A percentile compares a stretch with the other conserved stretches of the same genome.
phyloP scores from a whole-genome alignment of 2,113 vertebrate genomes.

The Mormyrus lacerda region DNA sequence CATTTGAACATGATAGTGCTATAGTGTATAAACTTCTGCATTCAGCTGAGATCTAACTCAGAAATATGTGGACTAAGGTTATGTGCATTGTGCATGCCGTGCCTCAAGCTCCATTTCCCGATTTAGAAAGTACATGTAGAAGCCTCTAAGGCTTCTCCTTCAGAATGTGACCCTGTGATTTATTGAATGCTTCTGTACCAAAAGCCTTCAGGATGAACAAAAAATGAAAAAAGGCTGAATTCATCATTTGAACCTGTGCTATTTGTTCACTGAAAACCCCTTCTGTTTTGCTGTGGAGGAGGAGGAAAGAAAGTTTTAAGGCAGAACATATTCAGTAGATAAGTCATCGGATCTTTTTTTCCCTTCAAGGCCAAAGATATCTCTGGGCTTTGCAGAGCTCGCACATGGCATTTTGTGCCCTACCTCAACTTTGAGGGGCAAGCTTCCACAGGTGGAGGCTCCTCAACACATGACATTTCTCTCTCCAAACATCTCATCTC shows the following conservation, averaged over 20 bases:
- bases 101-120: background rate
- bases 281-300: background rate
- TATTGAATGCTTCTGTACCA: background rate
- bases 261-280: slow-evolving; percentile 6
- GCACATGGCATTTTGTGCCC: background rate
- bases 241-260: slow-evolving; percentile 4
- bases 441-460: background rate
- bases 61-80: background rate
- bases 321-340: background rate
- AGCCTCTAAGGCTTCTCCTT: background rate
- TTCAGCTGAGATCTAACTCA: background rate
- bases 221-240: background rate
- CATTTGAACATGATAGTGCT: background rate
- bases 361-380: slow-evolving; percentile 5
- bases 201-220: slow-evolving; percentile 19
- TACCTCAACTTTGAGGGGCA: background rate
- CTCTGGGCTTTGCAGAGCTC: background rate
- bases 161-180: slow-evolving; percentile 20
- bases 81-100: background rate
- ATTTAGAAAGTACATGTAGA: slow-evolving; percentile 11
- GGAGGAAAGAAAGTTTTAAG: background rate
- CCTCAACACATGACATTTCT: background rate
- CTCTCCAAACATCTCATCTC: background rate
- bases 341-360: slow-evolving; percentile 11
- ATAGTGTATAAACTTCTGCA: background rate